These are phyloP conservation scores for Dryobotodes eremita DNA, from an alignment of 2,888 invertebrate species.

Conservation along the genomic window DNA sequence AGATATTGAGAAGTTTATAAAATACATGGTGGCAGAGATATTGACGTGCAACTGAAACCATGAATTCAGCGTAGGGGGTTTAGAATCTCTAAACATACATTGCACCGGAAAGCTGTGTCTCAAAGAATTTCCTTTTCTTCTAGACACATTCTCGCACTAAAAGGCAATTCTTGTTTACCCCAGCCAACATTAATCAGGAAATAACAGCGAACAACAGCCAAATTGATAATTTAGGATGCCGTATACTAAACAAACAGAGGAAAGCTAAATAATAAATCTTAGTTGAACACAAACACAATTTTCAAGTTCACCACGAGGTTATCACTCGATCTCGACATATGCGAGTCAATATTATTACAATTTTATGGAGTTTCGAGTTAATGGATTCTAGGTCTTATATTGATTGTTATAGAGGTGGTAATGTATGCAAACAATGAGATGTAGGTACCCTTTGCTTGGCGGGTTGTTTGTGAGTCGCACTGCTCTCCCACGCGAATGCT, in stretches of 20 bases:
- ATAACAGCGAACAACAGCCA: slow-evolving; percentile 52
- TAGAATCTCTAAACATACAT: neutral
- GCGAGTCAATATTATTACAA: slow-evolving; percentile 77
- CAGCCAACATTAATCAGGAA: slow-evolving; percentile 54
- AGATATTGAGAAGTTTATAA: neutral
- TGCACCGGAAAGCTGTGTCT: neutral
- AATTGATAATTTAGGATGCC: slow-evolving; percentile 60
- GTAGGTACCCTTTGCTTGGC: slow-evolving; percentile 78
- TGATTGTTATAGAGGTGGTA: slow-evolving; percentile 62
- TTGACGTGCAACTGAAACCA: too few species aligned
- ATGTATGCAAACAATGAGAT: slow-evolving; percentile 63
- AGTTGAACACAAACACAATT: slow-evolving; percentile 78
- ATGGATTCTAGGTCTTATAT: slow-evolving; percentile 63
- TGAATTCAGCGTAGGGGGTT: too few species aligned
- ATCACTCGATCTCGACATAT: slow-evolving; percentile 83
- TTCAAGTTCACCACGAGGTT: slow-evolving; percentile 82
- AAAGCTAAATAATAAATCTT: slow-evolving; percentile 77
- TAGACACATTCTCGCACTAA: slow-evolving; percentile 28
- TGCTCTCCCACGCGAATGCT: slow-evolving; percentile 83
- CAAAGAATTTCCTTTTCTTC: neutral
- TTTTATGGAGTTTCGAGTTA: slow-evolving; percentile 23
- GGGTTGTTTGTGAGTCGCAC: slow-evolving; percentile 82
- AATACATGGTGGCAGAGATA: neutral
- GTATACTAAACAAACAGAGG: slow-evolving; percentile 45
- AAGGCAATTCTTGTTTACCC: slow-evolving; percentile 51